Percentiles rank a stretch among this genome's conserved stretches.
Conservation (phyloP, 2,113 vertebrate species). For the Rhadina sibilatrix region DNA sequence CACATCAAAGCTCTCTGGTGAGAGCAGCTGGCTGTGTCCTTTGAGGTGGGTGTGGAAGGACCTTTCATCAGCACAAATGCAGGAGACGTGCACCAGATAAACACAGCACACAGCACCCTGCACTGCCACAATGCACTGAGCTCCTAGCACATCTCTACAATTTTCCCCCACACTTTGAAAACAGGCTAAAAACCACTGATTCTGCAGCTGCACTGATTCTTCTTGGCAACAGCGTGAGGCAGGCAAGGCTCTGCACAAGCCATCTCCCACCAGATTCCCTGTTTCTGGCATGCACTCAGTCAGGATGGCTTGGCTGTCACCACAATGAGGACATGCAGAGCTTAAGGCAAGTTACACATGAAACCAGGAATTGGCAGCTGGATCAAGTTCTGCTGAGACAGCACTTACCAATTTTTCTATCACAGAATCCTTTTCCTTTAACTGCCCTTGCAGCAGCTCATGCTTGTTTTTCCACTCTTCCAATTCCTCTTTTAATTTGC, state of each 20-base stretch:
- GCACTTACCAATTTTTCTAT: conserved; percentile 82
- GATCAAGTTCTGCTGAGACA: neutral
- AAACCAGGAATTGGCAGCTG: neutral
- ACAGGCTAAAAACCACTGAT: accelerated
- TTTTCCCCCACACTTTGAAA: neutral
- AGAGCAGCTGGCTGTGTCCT: neutral
- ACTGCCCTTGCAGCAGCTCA: conserved; percentile 79
- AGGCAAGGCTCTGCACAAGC: neutral
- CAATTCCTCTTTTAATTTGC: conserved; percentile 82
- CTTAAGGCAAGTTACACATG: neutral
- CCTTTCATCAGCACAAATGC: neutral
- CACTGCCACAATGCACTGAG: neutral
- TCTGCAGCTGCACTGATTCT: no score
- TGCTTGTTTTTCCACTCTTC: conserved; percentile 85
- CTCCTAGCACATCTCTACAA: accelerated
- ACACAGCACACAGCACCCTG: accelerated
- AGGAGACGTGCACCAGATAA: neutral
- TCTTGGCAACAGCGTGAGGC: neutral
- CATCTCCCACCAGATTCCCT: neutral
- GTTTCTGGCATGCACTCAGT: accelerated
- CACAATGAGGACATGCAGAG: neutral
- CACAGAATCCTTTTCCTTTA: conserved; percentile 83
- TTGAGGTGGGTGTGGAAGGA: neutral
- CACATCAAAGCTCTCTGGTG: neutral
- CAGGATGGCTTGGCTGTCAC: neutral